These are phyloP conservation scores for Diogma glabrata DNA, from an alignment of 2,888 invertebrate genomes.

Conservation along the genomic window DNA sequence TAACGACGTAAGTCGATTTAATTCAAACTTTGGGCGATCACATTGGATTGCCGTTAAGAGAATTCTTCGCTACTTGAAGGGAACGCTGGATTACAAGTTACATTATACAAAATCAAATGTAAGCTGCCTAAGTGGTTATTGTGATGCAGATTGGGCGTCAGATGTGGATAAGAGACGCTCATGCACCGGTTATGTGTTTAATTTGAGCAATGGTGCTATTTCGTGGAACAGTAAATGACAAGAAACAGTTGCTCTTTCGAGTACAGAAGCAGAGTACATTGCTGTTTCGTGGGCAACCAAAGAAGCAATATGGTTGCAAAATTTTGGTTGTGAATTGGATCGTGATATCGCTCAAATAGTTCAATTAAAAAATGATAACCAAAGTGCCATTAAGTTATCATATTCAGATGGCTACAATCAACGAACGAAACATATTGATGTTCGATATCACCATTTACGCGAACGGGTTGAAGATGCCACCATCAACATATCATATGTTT, in stretches of 20 bases:
- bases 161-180: not conserved
- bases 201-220: not conserved
- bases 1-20: not conserved
- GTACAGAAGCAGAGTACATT: no score
- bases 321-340: not conserved
- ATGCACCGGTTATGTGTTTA: not conserved
- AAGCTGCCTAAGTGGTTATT: not conserved
- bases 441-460: no score
- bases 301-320: no score
- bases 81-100: not conserved
- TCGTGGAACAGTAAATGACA: no score
- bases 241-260: no score
- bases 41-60: no score
- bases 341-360: not conserved
- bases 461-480: no score
- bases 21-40: no score
- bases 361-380: not conserved
- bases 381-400: not conserved
- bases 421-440: not conserved
- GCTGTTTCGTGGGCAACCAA: no score
- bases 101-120: not conserved
- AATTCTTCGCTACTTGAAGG: no score
- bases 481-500: not conserved
- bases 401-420: not conserved
- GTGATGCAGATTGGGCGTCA: not conserved